Conservation (phyloP, 2,113 vertebrate genomes). For the Scytalopus superciliaris region DNA sequence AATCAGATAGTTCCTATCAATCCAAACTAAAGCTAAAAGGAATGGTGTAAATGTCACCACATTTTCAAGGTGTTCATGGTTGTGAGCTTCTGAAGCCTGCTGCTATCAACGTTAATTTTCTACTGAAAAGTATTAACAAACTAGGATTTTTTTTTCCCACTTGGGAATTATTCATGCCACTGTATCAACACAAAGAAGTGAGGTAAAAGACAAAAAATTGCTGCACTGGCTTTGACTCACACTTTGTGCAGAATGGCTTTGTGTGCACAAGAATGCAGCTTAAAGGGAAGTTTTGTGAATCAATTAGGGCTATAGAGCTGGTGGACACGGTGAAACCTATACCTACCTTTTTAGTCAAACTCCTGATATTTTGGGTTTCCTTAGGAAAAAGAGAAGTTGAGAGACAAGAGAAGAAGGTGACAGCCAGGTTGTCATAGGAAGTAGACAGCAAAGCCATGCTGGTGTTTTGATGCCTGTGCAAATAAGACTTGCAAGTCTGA, state of each 20-base stretch:
- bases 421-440: not conserved
- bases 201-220: not conserved
- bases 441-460: not conserved
- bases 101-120: constrained; percentile 3
- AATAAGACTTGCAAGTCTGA: not conserved
- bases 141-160: not conserved
- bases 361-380: not conserved
- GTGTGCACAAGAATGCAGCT: not conserved
- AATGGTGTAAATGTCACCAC: not conserved
- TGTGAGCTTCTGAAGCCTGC: not conserved
- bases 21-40: not conserved
- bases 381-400: not conserved
- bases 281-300: not conserved
- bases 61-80: not conserved
- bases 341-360: not conserved
- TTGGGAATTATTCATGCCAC: not conserved
- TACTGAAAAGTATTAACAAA: not conserved
- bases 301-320: not conserved
- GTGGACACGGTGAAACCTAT: not conserved
- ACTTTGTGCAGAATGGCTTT: not conserved
- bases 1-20: constrained; percentile 3
- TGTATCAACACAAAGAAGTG: not conserved
- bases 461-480: not conserved
- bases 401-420: not conserved
- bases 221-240: not conserved